Conservation (phyloP, 2,113 vertebrate species). For the Rattus rattus region DNA sequence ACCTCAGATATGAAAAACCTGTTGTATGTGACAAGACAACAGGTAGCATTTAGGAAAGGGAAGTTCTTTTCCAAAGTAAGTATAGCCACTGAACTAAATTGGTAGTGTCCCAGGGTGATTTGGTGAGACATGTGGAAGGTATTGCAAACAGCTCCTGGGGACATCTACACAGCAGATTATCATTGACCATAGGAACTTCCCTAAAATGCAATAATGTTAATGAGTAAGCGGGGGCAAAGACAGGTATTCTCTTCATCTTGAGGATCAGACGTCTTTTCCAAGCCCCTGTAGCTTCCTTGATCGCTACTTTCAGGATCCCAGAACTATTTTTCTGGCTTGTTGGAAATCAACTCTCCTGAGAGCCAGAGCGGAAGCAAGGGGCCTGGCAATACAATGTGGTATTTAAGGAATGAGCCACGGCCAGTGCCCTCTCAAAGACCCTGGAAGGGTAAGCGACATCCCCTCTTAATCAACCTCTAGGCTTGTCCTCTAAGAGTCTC, state of each 20-base stretch:
- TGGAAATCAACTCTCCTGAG: background rate
- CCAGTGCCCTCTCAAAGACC: background rate
- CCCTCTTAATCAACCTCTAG: constrained; percentile 13
- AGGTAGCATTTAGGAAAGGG: background rate
- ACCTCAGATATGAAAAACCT: background rate
- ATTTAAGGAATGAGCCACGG: background rate
- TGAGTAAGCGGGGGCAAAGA: background rate
- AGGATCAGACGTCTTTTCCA: background rate
- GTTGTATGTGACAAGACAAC: background rate
- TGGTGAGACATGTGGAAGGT: background rate
- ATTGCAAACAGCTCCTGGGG: background rate
- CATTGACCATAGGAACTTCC: background rate
- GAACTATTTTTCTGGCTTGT: background rate
- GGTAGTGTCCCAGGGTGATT: background rate
- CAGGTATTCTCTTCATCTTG: background rate
- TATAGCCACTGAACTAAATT: background rate
- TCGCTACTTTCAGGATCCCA: background rate
- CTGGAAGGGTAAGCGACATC: background rate
- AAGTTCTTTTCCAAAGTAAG: background rate
- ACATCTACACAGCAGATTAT: background rate
- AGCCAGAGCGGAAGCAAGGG: background rate
- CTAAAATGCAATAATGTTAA: background rate
- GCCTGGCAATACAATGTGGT: background rate
- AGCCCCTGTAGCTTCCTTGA: background rate
- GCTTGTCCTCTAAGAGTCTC: constrained; percentile 59